Evolutionary conservation across 2,888 invertebrate species (phyloP).

Genomic region (Acleris sparsana): DNA sequence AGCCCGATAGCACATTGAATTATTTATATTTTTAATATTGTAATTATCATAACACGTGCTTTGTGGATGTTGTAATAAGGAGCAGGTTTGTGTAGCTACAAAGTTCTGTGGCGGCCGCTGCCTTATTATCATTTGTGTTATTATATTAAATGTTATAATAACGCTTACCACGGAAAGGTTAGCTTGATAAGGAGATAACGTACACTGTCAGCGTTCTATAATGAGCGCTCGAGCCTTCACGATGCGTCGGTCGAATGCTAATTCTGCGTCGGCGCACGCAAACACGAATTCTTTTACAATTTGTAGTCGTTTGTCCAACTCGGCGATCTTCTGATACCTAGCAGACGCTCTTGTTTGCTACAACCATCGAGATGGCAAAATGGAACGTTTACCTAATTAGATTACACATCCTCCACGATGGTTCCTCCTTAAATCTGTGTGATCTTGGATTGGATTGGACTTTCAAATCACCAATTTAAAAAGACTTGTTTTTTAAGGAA

Average conservation of each 20-base stretch:
- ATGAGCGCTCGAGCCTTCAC: slow-evolving; percentile 56
- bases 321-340: slow-evolving; percentile 60
- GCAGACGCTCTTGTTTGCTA: slow-evolving; percentile 41
- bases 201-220: slow-evolving; percentile 60
- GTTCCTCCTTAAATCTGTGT: no score
- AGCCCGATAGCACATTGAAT: slow-evolving; percentile 77
- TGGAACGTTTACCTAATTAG: neutral
- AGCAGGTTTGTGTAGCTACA: slow-evolving; percentile 5
- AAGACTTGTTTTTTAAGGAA: no score
- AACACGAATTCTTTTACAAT: slow-evolving; percentile 67
- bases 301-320: slow-evolving; percentile 72
- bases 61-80: slow-evolving; percentile 17
- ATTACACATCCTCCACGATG: neutral
- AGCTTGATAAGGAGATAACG: slow-evolving; percentile 75
- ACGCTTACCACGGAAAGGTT: slow-evolving; percentile 74
- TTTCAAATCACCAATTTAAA: neutral
- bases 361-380: slow-evolving; percentile 17
- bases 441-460: neutral
- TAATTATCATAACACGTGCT: slow-evolving; percentile 68
- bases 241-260: slow-evolving; percentile 59
- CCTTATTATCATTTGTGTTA: slow-evolving; percentile 80
- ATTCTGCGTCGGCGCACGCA: slow-evolving; percentile 60
- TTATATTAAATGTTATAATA: slow-evolving; percentile 80
- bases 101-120: slow-evolving; percentile 50
- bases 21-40: slow-evolving; percentile 82